These are phyloP conservation scores for Brenthis ino DNA, from an alignment of 2,888 invertebrate genomes.

Conservation along the genomic window DNA sequence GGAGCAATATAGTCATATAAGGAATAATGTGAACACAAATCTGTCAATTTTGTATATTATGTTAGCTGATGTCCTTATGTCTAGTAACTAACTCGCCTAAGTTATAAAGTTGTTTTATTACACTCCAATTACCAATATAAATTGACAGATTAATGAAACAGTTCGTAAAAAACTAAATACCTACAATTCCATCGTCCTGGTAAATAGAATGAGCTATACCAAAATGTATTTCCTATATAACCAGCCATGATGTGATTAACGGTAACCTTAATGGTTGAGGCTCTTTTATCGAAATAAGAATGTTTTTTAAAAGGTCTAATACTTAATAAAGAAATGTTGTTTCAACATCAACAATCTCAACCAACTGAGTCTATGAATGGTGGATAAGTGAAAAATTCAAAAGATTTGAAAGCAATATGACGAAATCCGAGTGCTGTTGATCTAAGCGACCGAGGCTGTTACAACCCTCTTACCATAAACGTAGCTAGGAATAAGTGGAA, in stretches of 20 bases:
- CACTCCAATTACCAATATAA: not conserved
- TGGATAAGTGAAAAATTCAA: not conserved
- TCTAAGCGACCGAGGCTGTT: conserved; percentile 60
- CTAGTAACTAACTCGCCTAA: conserved; percentile 10
- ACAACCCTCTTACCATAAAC: conserved; percentile 42
- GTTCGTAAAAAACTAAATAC: conserved; percentile 2
- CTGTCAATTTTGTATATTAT: conserved; percentile 32
- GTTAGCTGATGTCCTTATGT: conserved; percentile 7
- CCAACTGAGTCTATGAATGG: not conserved
- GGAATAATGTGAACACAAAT: conserved; percentile 4
- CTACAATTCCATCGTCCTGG: not conserved
- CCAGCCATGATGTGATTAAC: not conserved
- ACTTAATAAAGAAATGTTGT: not conserved
- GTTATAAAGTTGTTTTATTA: not conserved
- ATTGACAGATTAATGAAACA: conserved; percentile 2
- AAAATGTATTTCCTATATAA: not conserved
- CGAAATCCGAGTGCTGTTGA: conserved; percentile 9
- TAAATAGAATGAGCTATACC: no score
- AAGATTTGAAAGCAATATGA: not conserved
- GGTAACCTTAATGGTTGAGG: conserved; percentile 13
- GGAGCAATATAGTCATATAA: conserved; percentile 36
- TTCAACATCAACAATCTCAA: not conserved
- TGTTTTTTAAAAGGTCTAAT: conserved; percentile 1
- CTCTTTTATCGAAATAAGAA: not conserved
- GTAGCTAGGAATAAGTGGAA: conserved; percentile 9